phyloP scores from a whole-genome alignment of 2,888 invertebrate species.

The Neocrepidodera transversa region DNA sequence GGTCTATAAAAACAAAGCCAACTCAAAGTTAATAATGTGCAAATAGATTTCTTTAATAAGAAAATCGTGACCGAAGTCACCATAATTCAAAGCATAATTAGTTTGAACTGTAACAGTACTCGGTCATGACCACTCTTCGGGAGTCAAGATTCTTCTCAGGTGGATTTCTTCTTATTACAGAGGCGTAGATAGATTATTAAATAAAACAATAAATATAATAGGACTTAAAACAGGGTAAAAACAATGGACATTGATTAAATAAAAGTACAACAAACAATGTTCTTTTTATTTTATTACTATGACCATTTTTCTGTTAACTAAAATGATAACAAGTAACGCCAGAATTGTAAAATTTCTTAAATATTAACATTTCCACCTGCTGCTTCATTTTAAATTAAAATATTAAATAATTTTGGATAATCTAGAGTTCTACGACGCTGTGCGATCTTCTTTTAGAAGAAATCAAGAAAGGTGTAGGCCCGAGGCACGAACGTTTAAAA shows the following conservation, averaged over 20 bases:
- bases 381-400: too few species aligned
- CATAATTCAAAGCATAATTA: constrained; percentile 44
- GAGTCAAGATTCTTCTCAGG: constrained; percentile 14
- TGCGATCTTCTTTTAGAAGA: not conserved
- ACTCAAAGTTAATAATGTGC: constrained; percentile 38
- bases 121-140: constrained; percentile 45
- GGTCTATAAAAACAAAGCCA: constrained; percentile 27
- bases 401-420: too few species aligned
- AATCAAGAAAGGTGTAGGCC: constrained; percentile 5
- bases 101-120: constrained; percentile 44
- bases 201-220: too few species aligned
- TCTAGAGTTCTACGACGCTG: constrained; percentile 1
- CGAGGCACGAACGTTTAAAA: not conserved
- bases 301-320: too few species aligned
- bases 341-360: too few species aligned
- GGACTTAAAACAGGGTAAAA: too few species aligned
- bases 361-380: too few species aligned
- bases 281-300: too few species aligned
- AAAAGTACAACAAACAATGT: too few species aligned
- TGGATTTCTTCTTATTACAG: constrained; percentile 19
- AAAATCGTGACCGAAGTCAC: constrained; percentile 41
- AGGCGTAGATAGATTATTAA: constrained; percentile 3
- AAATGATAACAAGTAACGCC: too few species aligned
- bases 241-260: too few species aligned
- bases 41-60: constrained; percentile 43